Percentiles rank a stretch among this genome's conserved stretches.
Conservation (phyloP, 2,888 invertebrate species). For the Synanthedon tipuliformis region DNA sequence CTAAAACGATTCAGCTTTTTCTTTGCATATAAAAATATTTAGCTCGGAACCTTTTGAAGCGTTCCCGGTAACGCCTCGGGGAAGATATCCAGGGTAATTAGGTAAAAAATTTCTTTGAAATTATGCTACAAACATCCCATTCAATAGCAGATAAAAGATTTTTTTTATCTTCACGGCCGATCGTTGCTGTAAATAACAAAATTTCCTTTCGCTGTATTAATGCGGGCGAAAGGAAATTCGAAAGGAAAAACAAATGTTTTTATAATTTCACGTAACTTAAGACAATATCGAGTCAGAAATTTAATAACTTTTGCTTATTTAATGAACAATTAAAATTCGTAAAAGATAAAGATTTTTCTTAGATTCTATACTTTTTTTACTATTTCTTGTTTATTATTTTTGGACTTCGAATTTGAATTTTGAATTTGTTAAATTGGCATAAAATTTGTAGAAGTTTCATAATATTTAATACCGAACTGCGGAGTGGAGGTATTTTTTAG, state of each 20-base stretch:
- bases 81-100: constrained; percentile 42
- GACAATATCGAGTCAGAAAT: not conserved
- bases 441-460: too few species aligned
- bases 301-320: not conserved
- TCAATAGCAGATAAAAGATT: constrained; percentile 50
- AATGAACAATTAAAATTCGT: too few species aligned
- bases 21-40: constrained; percentile 22
- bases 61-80: constrained; percentile 20
- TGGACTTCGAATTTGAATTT: too few species aligned
- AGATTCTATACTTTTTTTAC: too few species aligned
- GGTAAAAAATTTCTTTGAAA: constrained; percentile 42
- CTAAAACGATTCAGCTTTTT: constrained; percentile 9
- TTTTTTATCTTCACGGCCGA: constrained; percentile 33
- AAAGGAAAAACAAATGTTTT: constrained; percentile 12
- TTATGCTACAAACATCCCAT: constrained; percentile 49
- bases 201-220: constrained; percentile 31
- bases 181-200: constrained; percentile 53
- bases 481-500: too few species aligned
- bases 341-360: too few species aligned
- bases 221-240: constrained; percentile 7
- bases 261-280: not conserved
- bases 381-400: too few species aligned
- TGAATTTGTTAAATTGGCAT: too few species aligned
- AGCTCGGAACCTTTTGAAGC: constrained; percentile 25
- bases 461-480: too few species aligned